Evolutionary conservation across 2,888 invertebrate genomes (phyloP).

Genomic region (Epistrophe eligans): DNA sequence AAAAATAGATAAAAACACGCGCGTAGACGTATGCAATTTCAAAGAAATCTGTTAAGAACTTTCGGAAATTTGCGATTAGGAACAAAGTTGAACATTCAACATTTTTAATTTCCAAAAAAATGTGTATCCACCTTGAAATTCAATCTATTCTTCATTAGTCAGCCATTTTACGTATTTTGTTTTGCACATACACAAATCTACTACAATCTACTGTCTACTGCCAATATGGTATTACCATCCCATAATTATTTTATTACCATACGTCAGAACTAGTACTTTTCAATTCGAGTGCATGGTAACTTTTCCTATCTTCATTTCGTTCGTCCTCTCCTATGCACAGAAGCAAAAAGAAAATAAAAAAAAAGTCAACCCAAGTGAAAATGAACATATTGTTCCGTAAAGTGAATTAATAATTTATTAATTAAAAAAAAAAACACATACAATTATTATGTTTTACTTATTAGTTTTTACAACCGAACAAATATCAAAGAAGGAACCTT

Average conservation of each 20-base stretch:
- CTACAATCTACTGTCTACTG: slow-evolving; percentile 60
- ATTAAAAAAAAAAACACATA: background rate
- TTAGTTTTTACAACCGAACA: slow-evolving; percentile 28
- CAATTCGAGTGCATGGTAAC: slow-evolving; percentile 55
- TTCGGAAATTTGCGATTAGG: too few species aligned
- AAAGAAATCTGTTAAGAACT: too few species aligned
- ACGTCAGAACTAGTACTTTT: slow-evolving; percentile 26
- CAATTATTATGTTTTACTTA: slow-evolving; percentile 60
- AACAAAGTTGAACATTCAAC: too few species aligned
- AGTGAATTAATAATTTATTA: slow-evolving; percentile 51
- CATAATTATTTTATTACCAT: background rate
- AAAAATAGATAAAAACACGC: too few species aligned
- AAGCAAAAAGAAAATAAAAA: slow-evolving; percentile 13
- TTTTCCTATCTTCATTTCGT: slow-evolving; percentile 19
- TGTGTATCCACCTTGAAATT: slow-evolving; percentile 3
- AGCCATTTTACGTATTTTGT: slow-evolving; percentile 34
- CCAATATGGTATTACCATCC: slow-evolving; percentile 52
- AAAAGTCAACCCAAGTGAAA: slow-evolving; percentile 49
- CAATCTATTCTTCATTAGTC: background rate
- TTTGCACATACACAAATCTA: slow-evolving; percentile 41
- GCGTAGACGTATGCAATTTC: too few species aligned
- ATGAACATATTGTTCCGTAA: slow-evolving; percentile 63
- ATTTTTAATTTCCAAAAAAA: too few species aligned
- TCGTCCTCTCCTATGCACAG: slow-evolving; percentile 34
- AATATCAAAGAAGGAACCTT: slow-evolving; percentile 19